phyloP scores from a whole-genome alignment of 2,888 invertebrate genomes.

The Tuberolachnus salignus region DNA sequence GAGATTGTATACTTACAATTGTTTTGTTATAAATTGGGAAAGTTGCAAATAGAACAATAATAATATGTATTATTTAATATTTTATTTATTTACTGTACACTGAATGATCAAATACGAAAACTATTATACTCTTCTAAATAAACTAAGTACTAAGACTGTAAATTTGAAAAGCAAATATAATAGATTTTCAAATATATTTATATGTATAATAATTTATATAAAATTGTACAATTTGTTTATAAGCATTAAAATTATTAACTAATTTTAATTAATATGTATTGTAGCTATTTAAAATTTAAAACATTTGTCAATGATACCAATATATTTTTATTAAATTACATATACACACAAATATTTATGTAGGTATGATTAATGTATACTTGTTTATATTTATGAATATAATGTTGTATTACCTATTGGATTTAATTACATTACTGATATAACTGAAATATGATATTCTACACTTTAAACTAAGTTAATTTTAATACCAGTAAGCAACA shows the following conservation, averaged over 20 bases:
- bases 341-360: constrained; percentile 1
- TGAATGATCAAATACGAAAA: neutral
- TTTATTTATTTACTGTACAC: constrained; percentile 1
- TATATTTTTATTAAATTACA: constrained; percentile 11
- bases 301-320: neutral
- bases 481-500: no score
- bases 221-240: neutral
- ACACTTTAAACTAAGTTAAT: neutral
- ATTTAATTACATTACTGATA: neutral
- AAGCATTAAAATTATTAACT: constrained; percentile 17
- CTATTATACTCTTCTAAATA: constrained; percentile 8
- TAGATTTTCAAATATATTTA: constrained; percentile 7
- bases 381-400: constrained; percentile 4
- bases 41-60: constrained; percentile 23
- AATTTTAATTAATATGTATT: constrained; percentile 27
- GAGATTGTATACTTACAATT: neutral
- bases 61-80: neutral
- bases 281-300: constrained; percentile 11
- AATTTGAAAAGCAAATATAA: constrained; percentile 11
- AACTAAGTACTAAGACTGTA: constrained; percentile 23
- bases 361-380: constrained; percentile 15
- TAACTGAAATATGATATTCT: neutral
- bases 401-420: neutral
- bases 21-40: constrained; percentile 18
- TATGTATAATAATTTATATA: constrained; percentile 14